These are phyloP conservation scores for Nerophis ophidion DNA, from an alignment of 2,113 vertebrate genomes.

Conservation along the genomic window DNA sequence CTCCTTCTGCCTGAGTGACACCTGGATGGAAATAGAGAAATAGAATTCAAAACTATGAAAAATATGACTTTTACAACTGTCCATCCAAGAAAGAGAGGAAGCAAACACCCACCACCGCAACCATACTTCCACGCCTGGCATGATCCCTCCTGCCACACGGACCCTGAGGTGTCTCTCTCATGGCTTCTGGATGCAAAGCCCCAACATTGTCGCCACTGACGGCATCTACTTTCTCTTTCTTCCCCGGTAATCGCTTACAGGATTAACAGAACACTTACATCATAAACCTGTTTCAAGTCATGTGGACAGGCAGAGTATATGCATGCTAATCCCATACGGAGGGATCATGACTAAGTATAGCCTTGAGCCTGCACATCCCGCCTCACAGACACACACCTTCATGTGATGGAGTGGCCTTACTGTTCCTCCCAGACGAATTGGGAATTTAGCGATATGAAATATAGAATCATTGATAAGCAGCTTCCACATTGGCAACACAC, in stretches of 20 bases:
- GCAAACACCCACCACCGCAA: conserved; percentile 4
- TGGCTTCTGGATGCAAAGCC: conserved; percentile 4
- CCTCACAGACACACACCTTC: conserved; percentile 3
- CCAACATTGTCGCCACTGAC: neutral
- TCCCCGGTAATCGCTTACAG: neutral
- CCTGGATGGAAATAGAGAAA: conserved; percentile 60
- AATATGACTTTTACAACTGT: neutral
- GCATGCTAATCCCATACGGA: conserved; percentile 45
- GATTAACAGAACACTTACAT: conserved; percentile 44
- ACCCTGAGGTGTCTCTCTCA: conserved; percentile 40
- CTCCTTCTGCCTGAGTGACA: conserved; percentile 79
- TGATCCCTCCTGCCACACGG: conserved; percentile 39
- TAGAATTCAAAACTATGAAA: neutral
- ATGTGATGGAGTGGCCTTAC: neutral
- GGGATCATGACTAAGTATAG: conserved; percentile 58
- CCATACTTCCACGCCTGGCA: neutral
- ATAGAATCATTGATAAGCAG: conserved; percentile 36
- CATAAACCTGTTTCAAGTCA: conserved; percentile 11
- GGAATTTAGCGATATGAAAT: conserved; percentile 38
- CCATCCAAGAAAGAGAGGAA: neutral
- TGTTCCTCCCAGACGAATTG: conserved; percentile 35
- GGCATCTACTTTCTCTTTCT: neutral
- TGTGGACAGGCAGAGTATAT: neutral
- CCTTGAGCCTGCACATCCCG: conserved; percentile 25
- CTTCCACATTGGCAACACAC: conserved; percentile 33